These are phyloP conservation scores for Tetragonula clypearis DNA, from an alignment of 1,140 invertebrate species.

Conservation along the genomic window DNA sequence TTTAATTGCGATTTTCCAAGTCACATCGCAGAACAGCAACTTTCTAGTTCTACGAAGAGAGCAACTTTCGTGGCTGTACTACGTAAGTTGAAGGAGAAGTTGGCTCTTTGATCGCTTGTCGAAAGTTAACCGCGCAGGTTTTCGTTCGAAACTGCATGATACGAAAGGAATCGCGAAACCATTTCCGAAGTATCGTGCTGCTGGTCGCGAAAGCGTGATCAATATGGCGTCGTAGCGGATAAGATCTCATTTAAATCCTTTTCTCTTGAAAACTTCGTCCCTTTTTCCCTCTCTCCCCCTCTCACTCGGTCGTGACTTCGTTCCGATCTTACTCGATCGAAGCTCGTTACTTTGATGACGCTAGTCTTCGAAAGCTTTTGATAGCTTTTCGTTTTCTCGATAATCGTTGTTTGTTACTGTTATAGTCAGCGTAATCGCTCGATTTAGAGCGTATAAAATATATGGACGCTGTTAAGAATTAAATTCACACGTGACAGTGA, in stretches of 20 bases:
- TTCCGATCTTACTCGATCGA: background rate
- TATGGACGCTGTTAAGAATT: no score
- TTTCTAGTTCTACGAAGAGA: background rate
- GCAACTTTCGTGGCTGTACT: background rate
- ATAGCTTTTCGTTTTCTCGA: no score
- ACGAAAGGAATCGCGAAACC: slow-evolving; percentile 38
- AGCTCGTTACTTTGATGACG: slow-evolving; percentile 6
- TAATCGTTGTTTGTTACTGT: background rate
- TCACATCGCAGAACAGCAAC: background rate
- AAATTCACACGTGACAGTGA: no score
- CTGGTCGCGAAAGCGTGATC: slow-evolving; percentile 45
- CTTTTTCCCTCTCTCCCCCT: background rate
- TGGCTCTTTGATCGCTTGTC: background rate
- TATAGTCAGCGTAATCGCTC: no score
- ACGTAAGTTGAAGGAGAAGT: background rate
- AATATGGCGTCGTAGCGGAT: slow-evolving; percentile 50
- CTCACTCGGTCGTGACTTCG: background rate
- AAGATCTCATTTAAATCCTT: slow-evolving; percentile 65
- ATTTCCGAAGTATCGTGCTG: slow-evolving; percentile 7
- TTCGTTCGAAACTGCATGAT: slow-evolving; percentile 23
- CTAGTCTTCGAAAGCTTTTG: background rate
- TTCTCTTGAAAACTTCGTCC: slow-evolving; percentile 10
- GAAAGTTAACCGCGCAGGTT: slow-evolving; percentile 35
- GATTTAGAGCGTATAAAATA: no score
- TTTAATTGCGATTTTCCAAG: background rate